Evolutionary conservation across 2,113 vertebrate species (phyloP), one percentile per base, ranked within the genome.

Genomic region (Psophia crepitans): DNA sequence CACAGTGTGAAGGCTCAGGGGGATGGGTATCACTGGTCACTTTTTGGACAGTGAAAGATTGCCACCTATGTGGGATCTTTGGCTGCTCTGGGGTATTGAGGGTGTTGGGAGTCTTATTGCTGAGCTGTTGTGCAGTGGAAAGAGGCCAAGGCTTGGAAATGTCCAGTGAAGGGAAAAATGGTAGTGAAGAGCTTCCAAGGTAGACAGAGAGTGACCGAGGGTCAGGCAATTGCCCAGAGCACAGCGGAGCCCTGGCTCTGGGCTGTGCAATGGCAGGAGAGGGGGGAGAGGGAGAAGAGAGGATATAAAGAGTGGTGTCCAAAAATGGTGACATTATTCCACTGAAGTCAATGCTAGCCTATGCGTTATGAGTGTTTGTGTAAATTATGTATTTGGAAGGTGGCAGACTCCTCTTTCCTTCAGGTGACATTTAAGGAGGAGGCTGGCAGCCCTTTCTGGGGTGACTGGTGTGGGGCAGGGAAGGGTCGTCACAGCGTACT

Each of bases 1-100:
- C 0, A 0, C 33, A 43, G 7, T 0, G 1, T 21, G 37, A 53
- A 63, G 66, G n/a, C 41, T 37, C 17, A 22, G 37, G 43, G 14
- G 20, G 39, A 28, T 15, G 24, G 16, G 12, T 41, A 54, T 76
- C 24, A 4, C 28, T 2, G 2, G 9, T 43, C 66, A 20, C 4
- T 57, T 75, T 88, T 61, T 65, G 79, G 21, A 28, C 32, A 54
- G 37, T 44, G 73, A 21, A 58, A 53, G 35, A 19, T 30, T 84
- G 37, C 9, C 27, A 19, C 24, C n/a, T 61, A 0, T 76, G 75
- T 30, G 51, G 56, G 75, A 53, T 65, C 21, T 74, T 65, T 54
- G 81, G 12, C 37, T 85, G 27, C 32, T 74, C 20, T 39, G 46
- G 14, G 11, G 14, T 70, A 11, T 9, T 75, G 44, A 53, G 70